Evolutionary conservation across 2,888 invertebrate species (phyloP), one percentile per base, ranked within the genome.

Genomic region (Rhamnusium bicolor): DNA sequence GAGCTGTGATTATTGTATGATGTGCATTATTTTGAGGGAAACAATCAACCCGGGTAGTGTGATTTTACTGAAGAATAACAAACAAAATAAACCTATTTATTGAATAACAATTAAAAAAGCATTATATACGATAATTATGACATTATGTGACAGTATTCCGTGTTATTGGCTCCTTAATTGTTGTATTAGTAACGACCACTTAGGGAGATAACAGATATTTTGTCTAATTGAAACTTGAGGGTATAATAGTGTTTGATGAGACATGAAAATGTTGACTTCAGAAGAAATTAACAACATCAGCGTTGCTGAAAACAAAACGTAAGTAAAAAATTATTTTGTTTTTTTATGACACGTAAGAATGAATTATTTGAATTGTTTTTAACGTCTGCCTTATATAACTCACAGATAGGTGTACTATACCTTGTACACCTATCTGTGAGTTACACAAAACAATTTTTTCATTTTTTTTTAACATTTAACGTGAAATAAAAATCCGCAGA

Each of bases 221-320:
- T 40, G 5, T 40, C 5, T n/a, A 40, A n/a, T 40, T 40, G 40
- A 40, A 40, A 40, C n/a, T n/a, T 40, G 40, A 40, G 70, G 58
- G 40, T 70, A 51, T 58, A 56, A 49, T 72, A 58, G 47, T 60
- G 66, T 62, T 46, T 51, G 14, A 62, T 51, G 47, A 73, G 67
- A 67, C 69, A 78, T 77, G 75, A 81, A 72, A 67, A 83, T 82
- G 82, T 75, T 81, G 71, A 77, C 76, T 49, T 78, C 82, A 12
- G 81, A 81, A 65, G 71, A 74, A 53, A 77, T 76, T 69, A 78
- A 71, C 29, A 81, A 65, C 53, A 73, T 65, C 19, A 77, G 72
- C 63, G 75, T 72, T 46, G 72, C 49, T 19, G 81, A 81, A n/a
- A 79, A 74, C 47, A 79, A 75, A 73, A 76, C 78, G 83, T 82